A percentile compares a stretch with the other conserved stretches of the same genome.
phyloP scores from a whole-genome alignment of 2,888 invertebrate genomes.

The Spisula subtruncata region DNA sequence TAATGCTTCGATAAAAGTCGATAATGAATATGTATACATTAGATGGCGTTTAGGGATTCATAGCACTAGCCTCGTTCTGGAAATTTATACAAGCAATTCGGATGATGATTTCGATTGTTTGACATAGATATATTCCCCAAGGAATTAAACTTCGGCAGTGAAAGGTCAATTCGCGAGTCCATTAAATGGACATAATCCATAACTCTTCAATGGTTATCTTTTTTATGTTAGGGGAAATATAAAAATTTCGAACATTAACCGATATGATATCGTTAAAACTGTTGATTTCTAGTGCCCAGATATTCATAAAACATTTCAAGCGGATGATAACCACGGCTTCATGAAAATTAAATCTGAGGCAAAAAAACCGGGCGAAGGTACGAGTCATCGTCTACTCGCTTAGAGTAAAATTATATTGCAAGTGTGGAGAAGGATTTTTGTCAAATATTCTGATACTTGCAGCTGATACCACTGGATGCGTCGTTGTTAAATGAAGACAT shows the following conservation, averaged over 20 bases:
- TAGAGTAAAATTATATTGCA: background rate
- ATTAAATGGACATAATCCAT: slow-evolving; percentile 69
- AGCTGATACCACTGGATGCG: no score
- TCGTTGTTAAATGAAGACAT: no score
- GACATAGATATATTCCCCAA: slow-evolving; percentile 33
- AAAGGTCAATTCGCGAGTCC: slow-evolving; percentile 55
- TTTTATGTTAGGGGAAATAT: slow-evolving; percentile 69
- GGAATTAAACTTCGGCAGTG: slow-evolving; percentile 36
- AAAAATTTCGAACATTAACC: slow-evolving; percentile 61
- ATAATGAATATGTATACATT: slow-evolving; percentile 20
- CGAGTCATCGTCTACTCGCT: background rate
- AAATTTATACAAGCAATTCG: slow-evolving; percentile 28
- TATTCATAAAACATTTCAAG: slow-evolving; percentile 56
- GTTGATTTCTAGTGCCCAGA: slow-evolving; percentile 49
- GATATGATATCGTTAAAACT: slow-evolving; percentile 62
- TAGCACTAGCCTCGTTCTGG: slow-evolving; percentile 19
- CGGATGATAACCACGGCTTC: slow-evolving; percentile 6
- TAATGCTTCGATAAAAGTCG: slow-evolving; percentile 4
- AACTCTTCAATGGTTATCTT: slow-evolving; percentile 61
- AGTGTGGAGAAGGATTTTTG: background rate
- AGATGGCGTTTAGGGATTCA: background rate
- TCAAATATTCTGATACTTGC: no score
- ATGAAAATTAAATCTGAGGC: slow-evolving; percentile 42
- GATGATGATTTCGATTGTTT: slow-evolving; percentile 27
- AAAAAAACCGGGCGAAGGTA: slow-evolving; percentile 14